phyloP scores from a whole-genome alignment of 2,797 vertebrate species.

The Epinephelus awoara region DNA sequence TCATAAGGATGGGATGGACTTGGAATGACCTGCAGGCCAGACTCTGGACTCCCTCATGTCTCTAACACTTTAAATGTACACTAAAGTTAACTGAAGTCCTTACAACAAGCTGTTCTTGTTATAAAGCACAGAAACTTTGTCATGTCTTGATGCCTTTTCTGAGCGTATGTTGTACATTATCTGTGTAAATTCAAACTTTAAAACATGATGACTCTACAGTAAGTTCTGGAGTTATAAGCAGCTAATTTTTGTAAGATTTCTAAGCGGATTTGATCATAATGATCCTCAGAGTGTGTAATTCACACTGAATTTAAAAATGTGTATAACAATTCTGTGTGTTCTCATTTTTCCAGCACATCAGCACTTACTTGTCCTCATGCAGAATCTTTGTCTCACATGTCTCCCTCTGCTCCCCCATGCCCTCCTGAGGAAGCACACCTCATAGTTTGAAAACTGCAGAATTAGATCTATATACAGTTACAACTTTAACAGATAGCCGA shows the following conservation, averaged over 20 bases:
- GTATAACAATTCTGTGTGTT: background rate
- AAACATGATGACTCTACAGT: background rate
- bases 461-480: background rate
- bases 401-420: background rate
- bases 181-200: no score
- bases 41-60: no score
- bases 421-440: background rate
- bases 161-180: no score
- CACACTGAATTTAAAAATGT: background rate
- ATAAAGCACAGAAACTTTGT: no score
- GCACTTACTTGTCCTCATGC: background rate
- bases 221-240: background rate
- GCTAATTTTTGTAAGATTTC: background rate
- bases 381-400: background rate
- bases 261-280: background rate
- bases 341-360: background rate
- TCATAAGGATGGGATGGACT: no score
- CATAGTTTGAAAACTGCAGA: background rate
- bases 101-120: no score
- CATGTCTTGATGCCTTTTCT: no score
- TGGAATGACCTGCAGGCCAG: no score
- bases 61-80: no score
- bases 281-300: background rate
- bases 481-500: background rate
- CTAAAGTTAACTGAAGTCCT: no score